Evolutionary conservation across 1,140 invertebrate genomes (phyloP), one percentile per base, ranked within the genome.

Genomic region (Zaprionus kolodkinae): DNA sequence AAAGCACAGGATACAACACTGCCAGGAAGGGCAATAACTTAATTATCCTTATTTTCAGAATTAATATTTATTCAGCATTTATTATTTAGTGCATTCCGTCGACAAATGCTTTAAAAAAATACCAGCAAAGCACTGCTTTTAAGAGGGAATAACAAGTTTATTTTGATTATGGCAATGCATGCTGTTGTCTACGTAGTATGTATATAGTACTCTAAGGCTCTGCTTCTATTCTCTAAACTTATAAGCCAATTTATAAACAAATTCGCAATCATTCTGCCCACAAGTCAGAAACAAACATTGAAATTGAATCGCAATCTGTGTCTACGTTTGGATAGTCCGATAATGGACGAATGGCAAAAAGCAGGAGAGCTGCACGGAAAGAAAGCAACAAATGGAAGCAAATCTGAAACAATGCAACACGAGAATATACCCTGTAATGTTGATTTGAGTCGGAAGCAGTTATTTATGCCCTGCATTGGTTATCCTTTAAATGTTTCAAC

Each of bases 301-400:
- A 75, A 79, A 78, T 82, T 68, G 75, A 78, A 83, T 64, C 63
- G 33, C 59, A 79, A 79, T 72, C 63, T 78, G 50, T 52, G 66
- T 70, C 66, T 72, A 52, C 52, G 65, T 69, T 82, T 43, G 25
- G 48, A 56, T 59, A 59, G 57, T 33, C 71, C 71, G 74, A 83
- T 72, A 79, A 82, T 68, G 68, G 80, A 62, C 71, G 62, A 82
- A 65, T 55, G 25, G 50, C 33, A 65, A 71, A 79, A 65, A 21
- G 73, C 75, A 75, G 77, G 43, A 50, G 48, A 54, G 35, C n/a
- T 52, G 10, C 56, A 56, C 15, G 43, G 11, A 71, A 43, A 56
- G 15, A 62, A 52, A 50, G 50, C 45, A 50, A 52, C 25, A 36
- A 33, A 25, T 33, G 12, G 13, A 25, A 17, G 7, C 4, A 4